phyloP scores from a whole-genome alignment of 1,140 invertebrate species.

The Drosophila nigromelanica region DNA sequence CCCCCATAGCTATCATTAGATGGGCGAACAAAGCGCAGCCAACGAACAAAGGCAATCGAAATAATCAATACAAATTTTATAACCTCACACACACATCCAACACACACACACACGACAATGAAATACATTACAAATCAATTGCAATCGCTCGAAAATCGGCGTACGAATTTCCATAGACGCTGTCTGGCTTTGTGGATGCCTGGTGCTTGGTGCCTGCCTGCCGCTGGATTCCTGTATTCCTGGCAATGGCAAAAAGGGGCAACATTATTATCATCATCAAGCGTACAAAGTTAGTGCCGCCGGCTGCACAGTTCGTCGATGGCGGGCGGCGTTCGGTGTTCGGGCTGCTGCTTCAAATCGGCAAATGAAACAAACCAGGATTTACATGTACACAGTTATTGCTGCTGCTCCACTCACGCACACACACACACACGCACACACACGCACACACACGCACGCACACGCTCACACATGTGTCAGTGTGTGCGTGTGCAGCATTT shows the following conservation, averaged over 20 bases:
- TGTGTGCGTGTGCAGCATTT: constrained; percentile 68
- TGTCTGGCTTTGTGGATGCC: constrained; percentile 58
- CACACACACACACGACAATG: constrained; percentile 62
- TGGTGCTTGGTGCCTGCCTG: constrained; percentile 1
- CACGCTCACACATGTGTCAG: background rate
- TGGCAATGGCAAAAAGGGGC: constrained; percentile 60
- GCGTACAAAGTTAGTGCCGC: constrained; percentile 79
- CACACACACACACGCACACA: constrained; percentile 8
- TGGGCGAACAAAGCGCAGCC: constrained; percentile 71
- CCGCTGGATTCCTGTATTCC: constrained; percentile 38
- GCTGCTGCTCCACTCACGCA: constrained; percentile 35
- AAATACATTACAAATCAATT: constrained; percentile 83
- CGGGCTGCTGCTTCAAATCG: constrained; percentile 62
- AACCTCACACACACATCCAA: constrained; percentile 37
- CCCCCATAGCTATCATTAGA: constrained; percentile 80
- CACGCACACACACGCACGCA: constrained; percentile 13
- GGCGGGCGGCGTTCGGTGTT: constrained; percentile 4
- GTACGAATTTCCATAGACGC: constrained; percentile 80
- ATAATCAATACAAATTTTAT: constrained; percentile 82
- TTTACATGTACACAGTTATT: constrained; percentile 82
- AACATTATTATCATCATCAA: constrained; percentile 81
- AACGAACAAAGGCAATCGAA: constrained; percentile 78
- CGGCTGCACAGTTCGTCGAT: constrained; percentile 53
- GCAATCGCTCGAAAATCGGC: constrained; percentile 81
- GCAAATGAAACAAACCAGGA: constrained; percentile 82